A percentile compares a stretch with the other conserved stretches of the same genome.
These are phyloP conservation scores for Pygmarrhopalites habei DNA, from an alignment of 1,140 invertebrate genomes.

Conservation along the genomic window DNA sequence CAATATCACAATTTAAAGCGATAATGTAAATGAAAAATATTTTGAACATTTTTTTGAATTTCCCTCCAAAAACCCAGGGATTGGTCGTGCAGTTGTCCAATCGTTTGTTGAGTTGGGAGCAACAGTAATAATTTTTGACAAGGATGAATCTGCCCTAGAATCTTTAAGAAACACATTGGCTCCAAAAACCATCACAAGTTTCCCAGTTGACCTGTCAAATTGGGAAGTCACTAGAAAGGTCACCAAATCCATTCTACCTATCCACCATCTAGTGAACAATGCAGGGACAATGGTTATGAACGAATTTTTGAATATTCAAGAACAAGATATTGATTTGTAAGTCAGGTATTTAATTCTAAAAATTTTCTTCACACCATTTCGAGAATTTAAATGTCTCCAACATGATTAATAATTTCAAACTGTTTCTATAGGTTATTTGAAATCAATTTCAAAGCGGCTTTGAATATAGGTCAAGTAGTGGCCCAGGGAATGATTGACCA, in stretches of 20 bases:
- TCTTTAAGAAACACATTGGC: slow-evolving; percentile 2
- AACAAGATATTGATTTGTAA: no score
- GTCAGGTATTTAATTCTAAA: no score
- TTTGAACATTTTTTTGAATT: not conserved
- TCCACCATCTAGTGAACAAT: slow-evolving; percentile 30
- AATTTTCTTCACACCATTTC: no score
- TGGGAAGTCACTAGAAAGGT: slow-evolving; percentile 15
- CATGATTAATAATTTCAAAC: no score
- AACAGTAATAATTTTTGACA: slow-evolving; percentile 19
- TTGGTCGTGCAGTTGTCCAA: slow-evolving; percentile 19
- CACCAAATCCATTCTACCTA: not conserved
- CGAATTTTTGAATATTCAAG: no score
- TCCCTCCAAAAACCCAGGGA: slow-evolving; percentile 7
- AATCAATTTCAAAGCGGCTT: slow-evolving; percentile 73
- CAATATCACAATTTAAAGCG: not conserved
- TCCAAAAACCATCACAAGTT: not conserved
- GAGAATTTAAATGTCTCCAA: no score
- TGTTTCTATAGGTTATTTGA: slow-evolving; percentile 57
- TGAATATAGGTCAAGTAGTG: slow-evolving; percentile 74
- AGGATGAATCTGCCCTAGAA: not conserved
- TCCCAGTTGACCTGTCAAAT: slow-evolving; percentile 11
- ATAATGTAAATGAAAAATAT: not conserved
- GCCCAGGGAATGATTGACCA: slow-evolving; percentile 64
- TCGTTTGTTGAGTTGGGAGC: slow-evolving; percentile 13
- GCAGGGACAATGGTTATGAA: slow-evolving; percentile 4